Base-by-base conservation (phyloP, 2,888 invertebrate species). In the Lampropteryx suffumata region DNA sequence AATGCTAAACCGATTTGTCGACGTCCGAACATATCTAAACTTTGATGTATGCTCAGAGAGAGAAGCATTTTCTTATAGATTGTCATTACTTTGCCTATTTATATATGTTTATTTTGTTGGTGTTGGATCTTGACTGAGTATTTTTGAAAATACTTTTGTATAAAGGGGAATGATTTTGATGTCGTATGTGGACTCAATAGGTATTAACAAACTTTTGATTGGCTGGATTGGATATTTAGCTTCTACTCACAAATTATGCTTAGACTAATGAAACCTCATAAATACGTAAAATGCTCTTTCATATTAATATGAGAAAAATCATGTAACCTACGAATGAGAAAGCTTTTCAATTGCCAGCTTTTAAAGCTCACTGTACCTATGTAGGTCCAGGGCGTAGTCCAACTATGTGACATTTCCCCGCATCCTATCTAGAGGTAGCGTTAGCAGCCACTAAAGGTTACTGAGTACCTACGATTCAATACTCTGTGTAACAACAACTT, bases 341-440 rank as follows among this genome's bases (percentile, higher is more conserved):
- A 4, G 12, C 11, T 32, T 32, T 13, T 1, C 32, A 8, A 24
- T 4, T 10, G 6, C 14, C 24, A 17, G 5, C 30, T 46, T 51
- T 33, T 52, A 32, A 12, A 49, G 53, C 37, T 61, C 67, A 65
- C 66, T 71, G 78, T 85, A 84, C 82, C 39, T 57, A 50, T 64
- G 65, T 70, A 71, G 72, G 83, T 85, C 86, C 87, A 87, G 82
- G 73, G 67, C 79, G 82, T 67, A 81, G 86, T 84, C 87, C 84
- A 84, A 84, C 86, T 84, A 87, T 84, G 86, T 89, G 89, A 87
- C 89, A 90, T 89, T 90, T 89, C 76, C 83, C 77, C 67, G 79
- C 79, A 81, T 79, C 82, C 82, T 81, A 84, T 84, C 85, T 76
- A 86, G 88, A 89, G 87, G 87, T 88, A 76, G 71, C 69, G 75